These are phyloP conservation scores for Morus bassanus DNA, from an alignment of 2,797 vertebrate species.

Conservation along the genomic window DNA sequence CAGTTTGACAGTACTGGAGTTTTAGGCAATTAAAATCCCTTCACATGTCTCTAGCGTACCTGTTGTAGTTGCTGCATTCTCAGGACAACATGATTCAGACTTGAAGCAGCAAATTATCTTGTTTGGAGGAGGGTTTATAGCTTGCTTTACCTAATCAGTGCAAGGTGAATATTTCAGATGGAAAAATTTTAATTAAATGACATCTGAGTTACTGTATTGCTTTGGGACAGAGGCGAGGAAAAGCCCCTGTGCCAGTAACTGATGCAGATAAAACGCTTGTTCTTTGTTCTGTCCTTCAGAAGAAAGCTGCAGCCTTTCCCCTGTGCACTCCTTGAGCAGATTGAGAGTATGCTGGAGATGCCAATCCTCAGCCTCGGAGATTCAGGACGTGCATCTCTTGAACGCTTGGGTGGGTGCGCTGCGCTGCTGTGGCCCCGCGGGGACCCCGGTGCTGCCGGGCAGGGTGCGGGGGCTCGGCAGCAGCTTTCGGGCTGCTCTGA, in stretches of 20 bases:
- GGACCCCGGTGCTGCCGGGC: background rate
- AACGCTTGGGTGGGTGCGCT: accelerated
- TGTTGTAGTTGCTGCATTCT: background rate
- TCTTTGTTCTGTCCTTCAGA: background rate
- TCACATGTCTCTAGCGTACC: background rate
- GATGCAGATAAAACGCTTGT: background rate
- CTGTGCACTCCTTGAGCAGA: background rate
- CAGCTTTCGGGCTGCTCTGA: background rate
- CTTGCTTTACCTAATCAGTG: background rate
- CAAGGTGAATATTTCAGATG: background rate
- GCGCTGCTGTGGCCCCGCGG: accelerated
- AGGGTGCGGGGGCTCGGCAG: background rate
- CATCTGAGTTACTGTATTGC: background rate
- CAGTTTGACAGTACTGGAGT: background rate
- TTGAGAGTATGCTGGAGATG: background rate
- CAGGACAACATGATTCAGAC: background rate
- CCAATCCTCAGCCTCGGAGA: background rate
- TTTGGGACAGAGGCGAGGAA: background rate
- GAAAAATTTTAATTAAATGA: background rate
- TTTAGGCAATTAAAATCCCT: slow-evolving; percentile 19
- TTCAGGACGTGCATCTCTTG: accelerated
- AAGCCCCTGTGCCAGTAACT: background rate
- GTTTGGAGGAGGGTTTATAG: background rate
- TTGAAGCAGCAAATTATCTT: background rate
- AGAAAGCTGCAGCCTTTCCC: background rate